A percentile compares a stretch with the other conserved stretches of the same genome.
These are phyloP conservation scores for Trichacis sp. DNA, from an alignment of 2,888 invertebrate genomes.

Conservation along the genomic window DNA sequence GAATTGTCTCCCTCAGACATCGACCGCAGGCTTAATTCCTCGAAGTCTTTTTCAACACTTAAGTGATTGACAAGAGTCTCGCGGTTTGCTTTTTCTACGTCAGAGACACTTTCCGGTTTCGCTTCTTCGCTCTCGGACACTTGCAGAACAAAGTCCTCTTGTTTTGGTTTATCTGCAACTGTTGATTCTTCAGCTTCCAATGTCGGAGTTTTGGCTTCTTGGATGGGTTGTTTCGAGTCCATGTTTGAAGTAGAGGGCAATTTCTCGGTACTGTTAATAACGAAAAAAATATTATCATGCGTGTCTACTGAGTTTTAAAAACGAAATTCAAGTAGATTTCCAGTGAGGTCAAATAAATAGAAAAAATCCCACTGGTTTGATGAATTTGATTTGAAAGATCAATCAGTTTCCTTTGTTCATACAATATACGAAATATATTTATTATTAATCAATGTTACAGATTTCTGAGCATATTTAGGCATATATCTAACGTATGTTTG, in stretches of 20 bases:
- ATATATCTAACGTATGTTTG: too few relatives aligned
- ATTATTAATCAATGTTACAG: too few relatives aligned
- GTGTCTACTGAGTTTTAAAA: neutral
- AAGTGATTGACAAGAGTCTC: slow-evolving; percentile 42
- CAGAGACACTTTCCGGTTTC: slow-evolving; percentile 12
- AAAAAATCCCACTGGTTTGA: too few relatives aligned
- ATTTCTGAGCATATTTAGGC: too few relatives aligned
- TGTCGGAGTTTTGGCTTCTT: neutral
- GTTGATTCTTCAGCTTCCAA: neutral
- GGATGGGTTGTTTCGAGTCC: neutral
- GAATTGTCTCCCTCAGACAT: slow-evolving; percentile 75
- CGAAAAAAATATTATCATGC: slow-evolving; percentile 12
- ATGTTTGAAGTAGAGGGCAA: neutral
- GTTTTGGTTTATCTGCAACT: neutral
- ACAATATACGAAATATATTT: too few relatives aligned
- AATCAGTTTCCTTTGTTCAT: too few relatives aligned
- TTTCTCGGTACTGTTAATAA: neutral
- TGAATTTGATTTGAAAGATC: too few relatives aligned
- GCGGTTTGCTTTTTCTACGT: neutral
- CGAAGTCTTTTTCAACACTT: slow-evolving; percentile 69
- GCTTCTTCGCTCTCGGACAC: slow-evolving; percentile 19
- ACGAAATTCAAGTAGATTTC: too few relatives aligned
- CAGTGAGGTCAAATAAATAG: too few relatives aligned
- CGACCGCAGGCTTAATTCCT: slow-evolving; percentile 73
- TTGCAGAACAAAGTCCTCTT: slow-evolving; percentile 10